These are phyloP conservation scores for Hyposoter dolosus DNA, from an alignment of 2,888 invertebrate species.

Conservation along the genomic window DNA sequence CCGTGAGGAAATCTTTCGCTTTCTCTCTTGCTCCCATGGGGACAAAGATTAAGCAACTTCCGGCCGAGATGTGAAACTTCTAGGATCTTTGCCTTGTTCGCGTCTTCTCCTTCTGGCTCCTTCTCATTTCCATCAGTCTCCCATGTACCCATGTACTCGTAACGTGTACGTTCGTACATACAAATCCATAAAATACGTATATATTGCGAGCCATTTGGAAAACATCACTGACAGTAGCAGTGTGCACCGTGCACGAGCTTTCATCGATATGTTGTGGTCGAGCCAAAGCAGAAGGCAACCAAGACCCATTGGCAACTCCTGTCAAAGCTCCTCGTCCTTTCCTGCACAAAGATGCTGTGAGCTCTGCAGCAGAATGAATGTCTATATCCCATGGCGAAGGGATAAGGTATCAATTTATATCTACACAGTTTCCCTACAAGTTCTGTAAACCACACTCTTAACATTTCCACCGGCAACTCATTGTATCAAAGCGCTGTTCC, in stretches of 20 bases:
- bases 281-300: constrained; percentile 48
- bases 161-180: constrained; percentile 2
- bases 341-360: constrained; percentile 30
- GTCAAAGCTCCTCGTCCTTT: constrained; percentile 47
- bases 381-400: constrained; percentile 1
- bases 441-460: constrained; percentile 23
- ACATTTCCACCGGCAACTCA: constrained; percentile 35
- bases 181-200: neutral
- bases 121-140: constrained; percentile 27
- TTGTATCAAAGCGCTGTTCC: constrained; percentile 24
- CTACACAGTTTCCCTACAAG: constrained; percentile 41
- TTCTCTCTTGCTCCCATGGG: constrained; percentile 17
- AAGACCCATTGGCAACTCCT: constrained; percentile 51
- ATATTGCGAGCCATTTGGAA: neutral
- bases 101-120: constrained; percentile 4
- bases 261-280: constrained; percentile 64
- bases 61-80: constrained; percentile 64
- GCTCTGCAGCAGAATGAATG: constrained; percentile 29
- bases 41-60: constrained; percentile 68
- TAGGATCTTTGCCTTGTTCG: constrained; percentile 58
- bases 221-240: constrained; percentile 12
- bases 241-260: constrained; percentile 9
- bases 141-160: neutral
- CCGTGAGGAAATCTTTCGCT: constrained; percentile 13
- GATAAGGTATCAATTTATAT: constrained; percentile 43